Conservation (phyloP, 2,888 invertebrate genomes). For the Prosapia bicincta region DNA sequence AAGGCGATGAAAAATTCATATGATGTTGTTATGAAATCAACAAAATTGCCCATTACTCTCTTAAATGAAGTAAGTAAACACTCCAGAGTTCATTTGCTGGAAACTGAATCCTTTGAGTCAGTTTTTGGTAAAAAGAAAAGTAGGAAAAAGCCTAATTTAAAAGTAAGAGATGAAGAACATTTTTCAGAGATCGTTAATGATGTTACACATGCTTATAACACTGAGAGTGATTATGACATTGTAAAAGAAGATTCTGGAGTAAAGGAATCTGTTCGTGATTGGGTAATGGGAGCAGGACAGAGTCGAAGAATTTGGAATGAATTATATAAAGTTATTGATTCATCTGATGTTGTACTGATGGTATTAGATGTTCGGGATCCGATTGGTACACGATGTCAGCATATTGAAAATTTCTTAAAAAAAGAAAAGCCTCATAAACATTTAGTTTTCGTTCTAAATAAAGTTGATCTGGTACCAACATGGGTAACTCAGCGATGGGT, state of each 20-base stretch:
- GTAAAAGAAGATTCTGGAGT: constrained; percentile 76
- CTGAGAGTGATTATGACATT: constrained; percentile 71
- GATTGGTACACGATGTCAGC: constrained; percentile 89
- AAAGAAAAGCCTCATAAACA: constrained; percentile 98
- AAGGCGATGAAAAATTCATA: constrained; percentile 95
- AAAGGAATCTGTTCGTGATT: constrained; percentile 79
- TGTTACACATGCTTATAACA: constrained; percentile 71
- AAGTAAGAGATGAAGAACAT: constrained; percentile 72
- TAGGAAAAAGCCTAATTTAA: constrained; percentile 83
- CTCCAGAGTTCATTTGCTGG: constrained; percentile 88
- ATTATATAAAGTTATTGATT: constrained; percentile 97
- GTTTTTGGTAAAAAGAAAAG: constrained; percentile 95
- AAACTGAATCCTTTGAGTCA: constrained; percentile 90
- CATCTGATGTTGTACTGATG: constrained; percentile 95
- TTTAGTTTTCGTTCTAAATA: constrained; percentile 94
- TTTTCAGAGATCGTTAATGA: constrained; percentile 69
- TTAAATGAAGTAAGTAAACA: constrained; percentile 90
- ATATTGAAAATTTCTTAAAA: constrained; percentile 87
- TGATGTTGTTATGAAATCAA: constrained; percentile 95
- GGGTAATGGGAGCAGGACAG: constrained; percentile 94
- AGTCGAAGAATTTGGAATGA: constrained; percentile 99
- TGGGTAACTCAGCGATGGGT: constrained; percentile 99
- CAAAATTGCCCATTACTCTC: constrained; percentile 89
- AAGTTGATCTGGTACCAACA: constrained; percentile 93
- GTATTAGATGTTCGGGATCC: constrained; percentile 98